Base-by-base conservation (phyloP, 2,113 vertebrate genomes). In the Cryptotis parvus region DNA sequence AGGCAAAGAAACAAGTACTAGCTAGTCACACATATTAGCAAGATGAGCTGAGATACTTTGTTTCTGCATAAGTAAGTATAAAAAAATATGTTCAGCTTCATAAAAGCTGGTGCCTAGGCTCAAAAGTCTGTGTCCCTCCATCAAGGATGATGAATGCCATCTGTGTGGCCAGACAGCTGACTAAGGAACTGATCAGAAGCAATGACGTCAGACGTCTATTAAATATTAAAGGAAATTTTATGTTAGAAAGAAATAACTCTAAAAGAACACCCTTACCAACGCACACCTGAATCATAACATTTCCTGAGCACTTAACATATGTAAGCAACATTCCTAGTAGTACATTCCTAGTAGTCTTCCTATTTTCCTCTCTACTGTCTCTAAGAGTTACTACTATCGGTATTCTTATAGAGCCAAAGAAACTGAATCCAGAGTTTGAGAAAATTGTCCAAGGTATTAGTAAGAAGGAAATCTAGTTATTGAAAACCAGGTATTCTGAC, bases 181-280 rank as follows among this genome's bases (percentile, higher is more conserved):
- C 14, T 73, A 41, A 26, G n/a, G 45, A 87, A 89, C 6, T 78
- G 22, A 80, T 41, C 12, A 43, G 22, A 76, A 43, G 27, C 35
- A 87, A 77, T 61, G 49, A 84, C 26, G 37, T 33, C 20, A 39
- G 45, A 86, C 65, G 15, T 9, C 52, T 84, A 73, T 31, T 76
- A n/a, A 91, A 80, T 87, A 90, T 6, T 68, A 10, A 89, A 76
- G 5, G 45, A 82, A 61, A 29, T 4, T 70, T 61, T 93, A 26
- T 89, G 35, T 22, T 61, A 80, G 86, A 80, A 61, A 83, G 85
- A 79, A 61, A 91, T 83, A 6, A 15, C 58, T 63, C 18, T 33
- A n/a, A 92, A 77, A 63, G 20, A 61, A 39, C 68, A 39, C 33
- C 14, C 6, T 93, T 55, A n/a, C 12, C 65, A 84, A 29, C 16